Evolutionary conservation across 2,113 vertebrate species (phyloP).

Genomic region (Mugil cephalus): DNA sequence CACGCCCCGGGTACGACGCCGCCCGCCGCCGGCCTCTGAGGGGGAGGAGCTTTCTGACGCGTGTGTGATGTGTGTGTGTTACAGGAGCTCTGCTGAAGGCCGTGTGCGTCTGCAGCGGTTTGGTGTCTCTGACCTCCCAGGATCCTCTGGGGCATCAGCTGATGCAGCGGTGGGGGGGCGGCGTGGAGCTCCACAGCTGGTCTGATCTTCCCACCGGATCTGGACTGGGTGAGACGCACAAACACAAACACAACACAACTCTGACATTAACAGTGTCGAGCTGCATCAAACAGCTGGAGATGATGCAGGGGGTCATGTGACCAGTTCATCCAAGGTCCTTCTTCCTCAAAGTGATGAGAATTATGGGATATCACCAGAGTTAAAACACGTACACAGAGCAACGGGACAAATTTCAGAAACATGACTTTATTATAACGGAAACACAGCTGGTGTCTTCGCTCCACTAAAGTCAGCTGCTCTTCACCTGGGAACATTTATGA

Average conservation of each 20-base stretch:
- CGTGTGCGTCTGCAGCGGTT: constrained; percentile 89
- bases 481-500: too few relatives aligned
- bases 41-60: background rate
- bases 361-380: too few relatives aligned
- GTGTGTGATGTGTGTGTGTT: constrained; percentile 32
- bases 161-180: constrained; percentile 85
- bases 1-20: constrained; percentile 88
- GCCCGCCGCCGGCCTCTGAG: background rate
- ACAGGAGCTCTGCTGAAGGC: constrained; percentile 95
- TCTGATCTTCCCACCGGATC: constrained; percentile 93
- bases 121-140: constrained; percentile 84
- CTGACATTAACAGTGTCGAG: too few relatives aligned
- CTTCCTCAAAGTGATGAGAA: too few relatives aligned
- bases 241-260: too few relatives aligned
- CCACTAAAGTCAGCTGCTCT: too few relatives aligned
- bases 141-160: constrained; percentile 87
- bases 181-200: constrained; percentile 95
- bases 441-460: too few relatives aligned
- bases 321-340: too few relatives aligned
- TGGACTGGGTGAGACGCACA: constrained; percentile 87
- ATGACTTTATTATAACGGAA: too few relatives aligned
- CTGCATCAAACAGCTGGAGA: background rate
- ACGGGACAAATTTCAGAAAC: too few relatives aligned
- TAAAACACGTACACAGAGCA: too few relatives aligned
- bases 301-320: too few relatives aligned